Evolutionary conservation across 2,113 vertebrate species (phyloP).

Genomic region (Catharus fuscescens): DNA sequence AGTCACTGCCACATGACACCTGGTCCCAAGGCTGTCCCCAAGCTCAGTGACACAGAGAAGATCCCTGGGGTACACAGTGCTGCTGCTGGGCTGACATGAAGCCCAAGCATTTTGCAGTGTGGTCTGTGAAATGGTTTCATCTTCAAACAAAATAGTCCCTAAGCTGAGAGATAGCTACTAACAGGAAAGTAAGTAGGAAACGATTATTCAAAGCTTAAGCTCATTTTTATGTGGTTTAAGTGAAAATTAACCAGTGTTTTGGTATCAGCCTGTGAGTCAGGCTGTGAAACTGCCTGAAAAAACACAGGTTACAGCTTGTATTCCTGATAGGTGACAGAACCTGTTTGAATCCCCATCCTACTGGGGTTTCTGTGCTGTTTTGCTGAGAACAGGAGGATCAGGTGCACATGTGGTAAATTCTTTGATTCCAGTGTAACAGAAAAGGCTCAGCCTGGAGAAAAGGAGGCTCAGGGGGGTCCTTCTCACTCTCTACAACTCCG

Average conservation of each 20-base stretch:
- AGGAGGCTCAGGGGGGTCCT: neutral
- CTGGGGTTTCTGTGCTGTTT: neutral
- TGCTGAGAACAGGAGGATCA: neutral
- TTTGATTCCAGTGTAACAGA: neutral
- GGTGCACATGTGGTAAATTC: rapidly evolving
- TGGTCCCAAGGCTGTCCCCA: neutral
- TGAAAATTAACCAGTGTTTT: neutral
- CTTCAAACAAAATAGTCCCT: neutral
- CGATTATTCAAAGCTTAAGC: neutral
- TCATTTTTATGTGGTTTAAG: neutral
- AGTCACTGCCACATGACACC: neutral
- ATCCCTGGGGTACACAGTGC: neutral
- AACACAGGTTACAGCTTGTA: neutral
- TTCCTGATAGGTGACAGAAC: neutral
- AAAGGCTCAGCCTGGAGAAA: neutral
- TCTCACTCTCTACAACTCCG: neutral
- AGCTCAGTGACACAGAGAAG: neutral
- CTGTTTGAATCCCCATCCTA: neutral
- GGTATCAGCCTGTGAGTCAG: neutral
- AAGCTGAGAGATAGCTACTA: neutral
- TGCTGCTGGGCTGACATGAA: neutral
- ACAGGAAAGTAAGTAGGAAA: neutral
- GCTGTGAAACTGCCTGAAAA: neutral
- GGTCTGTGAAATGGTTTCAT: neutral
- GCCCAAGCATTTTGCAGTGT: neutral